Evolutionary conservation across 2,888 invertebrate genomes (phyloP), one percentile per base, ranked within the genome.

Genomic region (Metacarcinus magister): DNA sequence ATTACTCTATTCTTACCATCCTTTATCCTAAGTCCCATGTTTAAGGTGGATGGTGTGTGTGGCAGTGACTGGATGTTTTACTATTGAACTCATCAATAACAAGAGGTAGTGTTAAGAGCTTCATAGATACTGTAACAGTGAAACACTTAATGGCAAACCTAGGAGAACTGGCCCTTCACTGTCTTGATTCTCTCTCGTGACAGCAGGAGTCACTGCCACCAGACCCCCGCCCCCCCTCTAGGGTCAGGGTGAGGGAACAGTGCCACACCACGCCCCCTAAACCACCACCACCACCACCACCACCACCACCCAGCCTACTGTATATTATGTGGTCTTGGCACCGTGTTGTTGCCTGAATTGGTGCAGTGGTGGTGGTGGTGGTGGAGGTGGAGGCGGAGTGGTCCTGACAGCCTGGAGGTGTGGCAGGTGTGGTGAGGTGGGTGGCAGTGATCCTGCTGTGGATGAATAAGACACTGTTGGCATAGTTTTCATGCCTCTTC

Each of bases 61-160:
- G 60, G 23, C 23, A 23, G 23, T 23, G 23, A 60, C 60, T 60
- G 60, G 23, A 28, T 46, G 48, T 92, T 23, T 46, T 94, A 82
- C 67, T 46, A 82, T 82, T 94, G n/a, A 28, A 82, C 10, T 46
- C n/a, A 19, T 13, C n/a, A n/a, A 92, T 92, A 48, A 48, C 92
- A 92, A 54, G 28, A 90, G 90, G 82, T 96, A 96, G 94, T 92
- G 48, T 94, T 96, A 96, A 96, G 96, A 96, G 96, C 96, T 96
- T 96, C 94, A 94, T 92, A 92, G 92, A 92, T 92, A 89, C 39
- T 10, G 87, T 92, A 94, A 94, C 96, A 96, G 94, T 96, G 96
- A 96, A 96, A 94, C 94, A 94, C 94, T 96, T 93, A 89, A 90
- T 96, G 96, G 94, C 96, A 92, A 32, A 96, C 39, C 39, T 96